Evolutionary conservation across 2,113 vertebrate genomes (phyloP).

Genomic region (Chaetops frenatus): DNA sequence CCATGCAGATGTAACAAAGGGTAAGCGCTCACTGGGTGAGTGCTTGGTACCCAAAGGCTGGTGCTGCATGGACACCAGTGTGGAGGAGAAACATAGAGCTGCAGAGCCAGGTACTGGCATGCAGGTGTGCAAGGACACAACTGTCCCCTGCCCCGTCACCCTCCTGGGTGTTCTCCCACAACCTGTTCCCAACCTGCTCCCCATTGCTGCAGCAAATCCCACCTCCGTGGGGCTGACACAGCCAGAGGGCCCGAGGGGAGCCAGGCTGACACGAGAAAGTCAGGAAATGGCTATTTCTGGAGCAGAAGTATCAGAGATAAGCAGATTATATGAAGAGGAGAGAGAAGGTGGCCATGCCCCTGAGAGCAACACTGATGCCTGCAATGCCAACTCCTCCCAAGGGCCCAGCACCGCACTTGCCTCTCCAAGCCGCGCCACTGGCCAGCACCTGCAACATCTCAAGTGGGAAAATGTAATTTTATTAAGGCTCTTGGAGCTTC

Average conservation of each 20-base stretch:
- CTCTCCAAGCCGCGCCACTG: background rate
- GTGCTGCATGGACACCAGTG: accelerated
- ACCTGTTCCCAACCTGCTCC: background rate
- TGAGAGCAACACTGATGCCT: background rate
- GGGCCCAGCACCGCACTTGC: accelerated
- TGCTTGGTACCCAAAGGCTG: accelerated
- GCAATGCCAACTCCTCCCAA: accelerated
- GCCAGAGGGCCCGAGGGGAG: background rate
- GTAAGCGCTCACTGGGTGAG: accelerated
- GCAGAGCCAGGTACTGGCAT: background rate
- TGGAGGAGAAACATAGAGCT: background rate
- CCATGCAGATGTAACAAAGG: accelerated
- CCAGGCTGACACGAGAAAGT: background rate
- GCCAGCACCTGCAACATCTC: background rate
- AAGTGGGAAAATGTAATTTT: constrained; percentile 3
- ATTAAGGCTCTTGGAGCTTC: constrained; percentile 2
- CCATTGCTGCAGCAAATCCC: background rate
- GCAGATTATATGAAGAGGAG: accelerated
- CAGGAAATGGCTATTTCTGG: accelerated
- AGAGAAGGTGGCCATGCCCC: background rate
- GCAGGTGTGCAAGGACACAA: accelerated
- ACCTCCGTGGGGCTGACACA: background rate
- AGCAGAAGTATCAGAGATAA: background rate
- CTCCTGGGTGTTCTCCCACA: background rate
- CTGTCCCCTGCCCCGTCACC: accelerated